phyloP scores from a whole-genome alignment of 2,888 invertebrate species.

The Muscina levida region DNA sequence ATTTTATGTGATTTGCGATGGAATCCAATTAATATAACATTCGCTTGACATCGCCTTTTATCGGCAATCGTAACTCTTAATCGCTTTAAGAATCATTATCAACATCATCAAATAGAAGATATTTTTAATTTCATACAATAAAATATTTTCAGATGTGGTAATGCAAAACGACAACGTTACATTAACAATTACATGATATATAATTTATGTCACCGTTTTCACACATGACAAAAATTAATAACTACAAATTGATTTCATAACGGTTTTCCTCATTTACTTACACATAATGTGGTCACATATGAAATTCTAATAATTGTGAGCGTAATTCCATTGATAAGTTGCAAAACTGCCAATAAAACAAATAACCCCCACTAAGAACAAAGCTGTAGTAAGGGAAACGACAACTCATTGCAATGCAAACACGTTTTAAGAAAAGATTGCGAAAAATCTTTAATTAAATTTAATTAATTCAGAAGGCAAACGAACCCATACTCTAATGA shows the following conservation, averaged over 20 bases:
- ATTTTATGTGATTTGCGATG: too few species aligned
- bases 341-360: conserved; percentile 33
- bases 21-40: too few species aligned
- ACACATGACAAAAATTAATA: conserved; percentile 24
- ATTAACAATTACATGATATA: too few species aligned
- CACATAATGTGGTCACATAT: conserved; percentile 32
- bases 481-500: conserved; percentile 67
- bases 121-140: too few species aligned
- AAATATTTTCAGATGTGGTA: too few species aligned
- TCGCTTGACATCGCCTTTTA: too few species aligned
- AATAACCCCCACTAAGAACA: conserved; percentile 27
- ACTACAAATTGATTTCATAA: conserved; percentile 68
- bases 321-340: conserved; percentile 45
- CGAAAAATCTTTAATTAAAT: conserved; percentile 77
- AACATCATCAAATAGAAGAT: too few species aligned
- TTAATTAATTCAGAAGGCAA: conserved; percentile 75
- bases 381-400: conserved; percentile 42
- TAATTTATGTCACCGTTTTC: too few species aligned
- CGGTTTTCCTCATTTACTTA: conserved; percentile 43
- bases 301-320: conserved; percentile 41
- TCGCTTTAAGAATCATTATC: too few species aligned
- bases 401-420: conserved; percentile 55
- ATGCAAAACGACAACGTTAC: too few species aligned
- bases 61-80: too few species aligned
- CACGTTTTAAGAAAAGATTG: conserved; percentile 72